These are phyloP conservation scores for Gobio gobio DNA, from an alignment of 2,113 vertebrate genomes.

Conservation along the genomic window DNA sequence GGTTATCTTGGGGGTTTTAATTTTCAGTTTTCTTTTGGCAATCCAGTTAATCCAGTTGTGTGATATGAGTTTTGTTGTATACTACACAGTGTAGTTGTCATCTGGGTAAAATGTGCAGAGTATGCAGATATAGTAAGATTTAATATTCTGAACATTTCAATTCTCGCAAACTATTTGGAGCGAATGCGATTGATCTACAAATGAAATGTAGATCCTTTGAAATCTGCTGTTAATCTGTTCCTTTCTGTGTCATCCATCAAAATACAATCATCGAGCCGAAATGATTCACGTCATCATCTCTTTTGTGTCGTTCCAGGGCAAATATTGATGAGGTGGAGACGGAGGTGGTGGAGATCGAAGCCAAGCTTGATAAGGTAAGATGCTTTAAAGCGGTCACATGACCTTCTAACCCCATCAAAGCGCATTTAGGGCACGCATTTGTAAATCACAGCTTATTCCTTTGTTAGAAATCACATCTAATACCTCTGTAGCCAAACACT, in stretches of 20 bases:
- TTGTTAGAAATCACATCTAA: slow-evolving; percentile 2
- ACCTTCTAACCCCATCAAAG: not conserved
- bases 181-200: not conserved
- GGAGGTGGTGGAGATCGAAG: slow-evolving; percentile 96
- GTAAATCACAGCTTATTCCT: not conserved
- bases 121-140: too few relatives aligned
- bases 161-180: not conserved
- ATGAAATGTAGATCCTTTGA: not conserved
- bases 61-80: too few relatives aligned
- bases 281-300: slow-evolving; percentile 34
- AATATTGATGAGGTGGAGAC: slow-evolving; percentile 97
- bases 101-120: too few relatives aligned
- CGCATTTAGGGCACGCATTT: not conserved
- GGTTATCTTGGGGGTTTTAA: not conserved
- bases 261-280: not conserved
- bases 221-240: not conserved
- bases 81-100: too few relatives aligned
- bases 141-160: too few relatives aligned
- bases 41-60: not conserved
- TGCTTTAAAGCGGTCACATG: not conserved
- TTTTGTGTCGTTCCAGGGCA: slow-evolving; percentile 81
- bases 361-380: slow-evolving; percentile 95
- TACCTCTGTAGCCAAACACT: slow-evolving; percentile 18
- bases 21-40: not conserved
- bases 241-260: not conserved